Evolutionary conservation across 2,797 vertebrate species (phyloP).

Genomic region (Amazonetta brasiliensis): DNA sequence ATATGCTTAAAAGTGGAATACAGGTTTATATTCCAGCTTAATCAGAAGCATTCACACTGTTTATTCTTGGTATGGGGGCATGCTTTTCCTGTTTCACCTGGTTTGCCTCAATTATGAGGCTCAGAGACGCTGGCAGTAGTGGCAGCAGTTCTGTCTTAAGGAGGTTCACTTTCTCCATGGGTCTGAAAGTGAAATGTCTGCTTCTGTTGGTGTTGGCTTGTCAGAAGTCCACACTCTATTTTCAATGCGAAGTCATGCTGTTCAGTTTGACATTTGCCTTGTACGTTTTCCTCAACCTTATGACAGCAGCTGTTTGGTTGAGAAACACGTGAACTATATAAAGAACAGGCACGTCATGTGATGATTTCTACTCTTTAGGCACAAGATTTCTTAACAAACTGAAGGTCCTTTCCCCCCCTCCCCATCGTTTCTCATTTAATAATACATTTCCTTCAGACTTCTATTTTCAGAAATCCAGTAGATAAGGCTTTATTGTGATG

Average conservation of each 20-base stretch:
- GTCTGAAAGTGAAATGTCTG: not conserved
- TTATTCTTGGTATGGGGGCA: not conserved
- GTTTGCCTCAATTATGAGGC: not conserved
- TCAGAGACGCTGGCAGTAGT: not conserved
- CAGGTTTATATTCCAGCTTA: not conserved
- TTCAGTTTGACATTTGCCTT: slow-evolving; percentile 3
- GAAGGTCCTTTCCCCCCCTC: not conserved
- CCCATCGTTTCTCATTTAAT: not conserved
- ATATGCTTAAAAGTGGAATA: not conserved
- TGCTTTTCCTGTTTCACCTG: not conserved
- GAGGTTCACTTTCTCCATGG: not conserved
- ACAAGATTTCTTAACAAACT: not conserved
- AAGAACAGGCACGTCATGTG: not conserved
- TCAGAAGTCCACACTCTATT: not conserved
- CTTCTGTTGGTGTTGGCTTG: not conserved
- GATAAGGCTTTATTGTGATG: not conserved
- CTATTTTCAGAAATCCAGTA: not conserved
- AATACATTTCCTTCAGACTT: not conserved
- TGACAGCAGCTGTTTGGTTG: not conserved
- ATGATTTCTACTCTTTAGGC: not conserved
- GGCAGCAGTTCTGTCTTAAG: not conserved
- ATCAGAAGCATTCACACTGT: not conserved
- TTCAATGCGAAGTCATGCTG: not conserved
- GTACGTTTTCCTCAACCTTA: not conserved
- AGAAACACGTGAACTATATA: not conserved